Evolutionary conservation across 37 sponge, comb jelly and placozoan genomes (phyloP), one percentile per base, ranked within the genome.

Genomic region (Haliclona indistincta): DNA sequence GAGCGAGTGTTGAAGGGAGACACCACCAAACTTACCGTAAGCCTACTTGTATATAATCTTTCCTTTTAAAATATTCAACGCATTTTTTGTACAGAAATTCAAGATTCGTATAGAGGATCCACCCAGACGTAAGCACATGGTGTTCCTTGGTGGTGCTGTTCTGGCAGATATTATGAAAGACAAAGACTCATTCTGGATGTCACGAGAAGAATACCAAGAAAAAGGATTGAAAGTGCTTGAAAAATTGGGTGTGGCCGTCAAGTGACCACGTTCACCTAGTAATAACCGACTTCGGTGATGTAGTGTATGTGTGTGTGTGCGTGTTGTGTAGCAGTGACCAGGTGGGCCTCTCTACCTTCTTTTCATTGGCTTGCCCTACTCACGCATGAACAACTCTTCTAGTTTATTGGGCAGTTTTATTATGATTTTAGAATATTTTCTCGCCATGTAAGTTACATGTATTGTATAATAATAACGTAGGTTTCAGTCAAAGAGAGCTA

Each of bases 51-150:
- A 32, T 8, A 49, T 35, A 11, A 4, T 62, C 17, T 17, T 61
- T 19, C 15, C 20, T 20, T 8, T 17, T 34, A 33, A 19, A 6
- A 17, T 74, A 6, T 63, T 58, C 17, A 70, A 2, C 43, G 45
- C 23, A 54, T 74, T 37, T 56, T 4, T 38, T 43, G 37, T 78
- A 1, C 69, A 93, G 91, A 99, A 95, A 95, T 99, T 99, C 89
- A 99, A 95, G 87, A 95, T 99, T 52, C 86, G 99, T 43, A 99
- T 99, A 71, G 99, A 99, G 43, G 99, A 99, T 55, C 99, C 99
- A 8, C 99, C 99, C 15, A 80, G 99, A 38, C 88, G 99, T 56
- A 99, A 95, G 80, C 99, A 99, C 85, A 90, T 99, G 87, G 99
- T 99, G 43, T 99, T 99, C 83, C 79, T 93, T 54, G 99, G 99